These are phyloP conservation scores for Drosophila obscura DNA, from an alignment of 1,140 invertebrate genomes.

Conservation along the genomic window DNA sequence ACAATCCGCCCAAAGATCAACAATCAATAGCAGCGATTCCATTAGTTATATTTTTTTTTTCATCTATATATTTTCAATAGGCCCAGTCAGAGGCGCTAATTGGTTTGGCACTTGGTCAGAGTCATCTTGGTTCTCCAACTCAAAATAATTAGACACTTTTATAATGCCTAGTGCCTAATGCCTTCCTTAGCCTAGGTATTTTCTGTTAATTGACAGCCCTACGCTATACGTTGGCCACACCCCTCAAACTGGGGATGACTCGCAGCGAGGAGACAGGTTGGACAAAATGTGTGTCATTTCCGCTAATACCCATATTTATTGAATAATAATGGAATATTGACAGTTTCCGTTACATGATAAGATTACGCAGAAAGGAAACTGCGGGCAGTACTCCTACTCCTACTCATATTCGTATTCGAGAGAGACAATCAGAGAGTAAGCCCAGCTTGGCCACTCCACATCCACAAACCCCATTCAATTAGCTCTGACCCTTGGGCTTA, in stretches of 20 bases:
- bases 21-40: conserved; percentile 2
- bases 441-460: conserved; percentile 14
- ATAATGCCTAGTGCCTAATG: conserved; percentile 12
- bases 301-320: conserved; percentile 17
- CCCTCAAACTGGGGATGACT: not conserved
- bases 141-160: conserved; percentile 29
- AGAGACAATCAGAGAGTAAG: conserved; percentile 47
- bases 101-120: conserved; percentile 28
- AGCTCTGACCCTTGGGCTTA: conserved; percentile 40
- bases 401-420: not conserved
- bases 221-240: conserved; percentile 3
- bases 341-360: conserved; percentile 57
- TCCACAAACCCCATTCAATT: conserved; percentile 68
- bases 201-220: conserved; percentile 49
- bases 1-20: not conserved
- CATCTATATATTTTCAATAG: conserved; percentile 28
- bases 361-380: conserved; percentile 53
- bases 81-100: conserved; percentile 28
- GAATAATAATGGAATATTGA: conserved; percentile 29
- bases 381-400: not conserved
- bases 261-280: conserved; percentile 20
- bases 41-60: conserved; percentile 15
- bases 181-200: conserved; percentile 29
- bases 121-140: conserved; percentile 7
- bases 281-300: conserved; percentile 36